These are phyloP conservation scores for Araneus ventricosus DNA, from an alignment of 1,140 invertebrate species.

Conservation along the genomic window DNA sequence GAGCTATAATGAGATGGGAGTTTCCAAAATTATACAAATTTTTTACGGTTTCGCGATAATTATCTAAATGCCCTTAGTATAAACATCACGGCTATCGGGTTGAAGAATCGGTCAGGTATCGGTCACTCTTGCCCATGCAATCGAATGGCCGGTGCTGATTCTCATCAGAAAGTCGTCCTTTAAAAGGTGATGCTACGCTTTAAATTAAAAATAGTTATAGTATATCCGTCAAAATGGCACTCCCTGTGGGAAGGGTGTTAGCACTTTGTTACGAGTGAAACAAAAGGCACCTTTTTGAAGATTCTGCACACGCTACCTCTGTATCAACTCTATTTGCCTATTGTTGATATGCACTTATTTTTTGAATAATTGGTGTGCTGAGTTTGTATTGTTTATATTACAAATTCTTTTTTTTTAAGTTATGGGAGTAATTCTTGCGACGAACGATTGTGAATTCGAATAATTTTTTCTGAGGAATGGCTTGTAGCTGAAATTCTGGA, in stretches of 20 bases:
- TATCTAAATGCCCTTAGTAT: constrained; percentile 1
- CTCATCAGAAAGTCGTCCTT: neutral
- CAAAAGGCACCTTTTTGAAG: constrained; percentile 5
- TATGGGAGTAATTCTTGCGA: too few relatives aligned
- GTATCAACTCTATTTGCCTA: neutral
- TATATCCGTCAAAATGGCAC: constrained; percentile 33
- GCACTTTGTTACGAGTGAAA: neutral
- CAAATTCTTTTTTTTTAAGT: too few relatives aligned
- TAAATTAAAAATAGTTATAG: constrained; percentile 24
- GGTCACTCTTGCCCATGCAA: neutral
- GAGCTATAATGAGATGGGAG: constrained; percentile 32
- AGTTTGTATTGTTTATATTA: neutral
- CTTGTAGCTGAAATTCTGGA: too few relatives aligned
- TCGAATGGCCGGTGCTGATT: neutral
- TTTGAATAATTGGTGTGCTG: neutral
- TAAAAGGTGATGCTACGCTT: neutral
- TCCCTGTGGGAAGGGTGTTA: constrained; percentile 11
- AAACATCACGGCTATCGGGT: neutral
- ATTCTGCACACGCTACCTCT: neutral
- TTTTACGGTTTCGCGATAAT: constrained; percentile 18
- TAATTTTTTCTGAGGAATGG: too few relatives aligned
- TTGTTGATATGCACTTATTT: neutral
- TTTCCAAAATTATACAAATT: constrained; percentile 39
- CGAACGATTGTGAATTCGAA: too few relatives aligned
- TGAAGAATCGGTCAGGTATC: constrained; percentile 4